These are phyloP conservation scores for Epinephelus awoara DNA, from an alignment of 2,797 vertebrate species.

Conservation along the genomic window DNA sequence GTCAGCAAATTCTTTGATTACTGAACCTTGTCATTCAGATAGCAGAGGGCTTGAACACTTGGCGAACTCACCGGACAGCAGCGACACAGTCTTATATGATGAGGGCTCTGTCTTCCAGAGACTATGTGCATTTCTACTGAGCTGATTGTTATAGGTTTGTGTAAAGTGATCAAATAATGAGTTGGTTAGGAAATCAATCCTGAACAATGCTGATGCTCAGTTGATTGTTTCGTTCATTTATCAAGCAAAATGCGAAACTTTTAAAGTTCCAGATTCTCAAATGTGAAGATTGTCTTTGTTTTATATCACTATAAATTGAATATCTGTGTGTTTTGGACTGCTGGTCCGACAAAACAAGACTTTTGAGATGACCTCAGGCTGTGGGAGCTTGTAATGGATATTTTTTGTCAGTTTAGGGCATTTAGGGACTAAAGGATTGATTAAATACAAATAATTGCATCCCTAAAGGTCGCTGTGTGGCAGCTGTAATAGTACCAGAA, in stretches of 20 bases:
- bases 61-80: background rate
- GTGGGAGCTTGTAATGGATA: too few species aligned
- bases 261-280: background rate
- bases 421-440: background rate
- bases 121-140: background rate
- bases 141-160: background rate
- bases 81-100: background rate
- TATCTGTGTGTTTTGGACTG: background rate
- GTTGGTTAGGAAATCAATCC: background rate
- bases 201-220: background rate
- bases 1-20: constrained; percentile 77
- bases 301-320: background rate
- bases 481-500: too few species aligned
- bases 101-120: background rate
- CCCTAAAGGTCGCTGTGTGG: too few species aligned
- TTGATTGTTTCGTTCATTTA: background rate
- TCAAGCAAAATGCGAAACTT: background rate
- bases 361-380: background rate
- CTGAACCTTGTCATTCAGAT: constrained; percentile 75
- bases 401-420: background rate
- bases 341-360: background rate
- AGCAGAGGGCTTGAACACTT: constrained; percentile 22
- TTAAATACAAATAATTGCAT: too few species aligned
- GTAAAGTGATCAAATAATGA: background rate
- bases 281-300: constrained; percentile 1